These are phyloP conservation scores for Eupithecia tripunctaria DNA, from an alignment of 2,888 invertebrate genomes.

Conservation along the genomic window DNA sequence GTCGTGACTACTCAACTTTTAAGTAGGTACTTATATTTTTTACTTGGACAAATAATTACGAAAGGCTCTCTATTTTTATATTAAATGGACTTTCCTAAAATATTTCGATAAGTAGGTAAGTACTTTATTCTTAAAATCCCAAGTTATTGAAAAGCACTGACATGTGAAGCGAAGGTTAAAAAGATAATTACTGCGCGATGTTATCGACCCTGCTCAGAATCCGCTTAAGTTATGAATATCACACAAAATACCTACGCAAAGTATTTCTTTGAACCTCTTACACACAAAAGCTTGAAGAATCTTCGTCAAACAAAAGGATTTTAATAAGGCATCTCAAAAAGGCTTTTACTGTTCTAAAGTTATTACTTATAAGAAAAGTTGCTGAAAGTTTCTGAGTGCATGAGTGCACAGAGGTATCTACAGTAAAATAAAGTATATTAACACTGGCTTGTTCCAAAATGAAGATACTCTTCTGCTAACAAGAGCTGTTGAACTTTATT, in stretches of 20 bases:
- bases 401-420: conserved; percentile 9
- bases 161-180: not conserved
- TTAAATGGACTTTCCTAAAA: not conserved
- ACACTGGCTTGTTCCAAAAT: not conserved
- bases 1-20: not conserved
- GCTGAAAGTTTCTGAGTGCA: conserved; percentile 22
- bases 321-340: conserved; percentile 31
- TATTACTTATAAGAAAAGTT: conserved; percentile 22
- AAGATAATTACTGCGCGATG: not conserved
- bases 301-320: conserved; percentile 32
- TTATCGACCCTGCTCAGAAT: not conserved
- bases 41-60: not conserved
- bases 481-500: not conserved
- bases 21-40: not conserved
- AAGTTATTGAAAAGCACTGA: not conserved
- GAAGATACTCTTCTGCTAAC: not conserved
- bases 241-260: conserved; percentile 24
- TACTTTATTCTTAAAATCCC: not conserved
- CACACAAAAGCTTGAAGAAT: conserved; percentile 22
- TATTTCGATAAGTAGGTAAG: not conserved
- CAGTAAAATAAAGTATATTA: not conserved
- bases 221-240: conserved; percentile 21
- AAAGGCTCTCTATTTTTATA: not conserved
- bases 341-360: conserved; percentile 29
- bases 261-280: conserved; percentile 34